A percentile compares a stretch with the other conserved stretches of the same genome.
Conservation (phyloP, 2,113 vertebrate genomes). For the Porphyrio hochstetteri region DNA sequence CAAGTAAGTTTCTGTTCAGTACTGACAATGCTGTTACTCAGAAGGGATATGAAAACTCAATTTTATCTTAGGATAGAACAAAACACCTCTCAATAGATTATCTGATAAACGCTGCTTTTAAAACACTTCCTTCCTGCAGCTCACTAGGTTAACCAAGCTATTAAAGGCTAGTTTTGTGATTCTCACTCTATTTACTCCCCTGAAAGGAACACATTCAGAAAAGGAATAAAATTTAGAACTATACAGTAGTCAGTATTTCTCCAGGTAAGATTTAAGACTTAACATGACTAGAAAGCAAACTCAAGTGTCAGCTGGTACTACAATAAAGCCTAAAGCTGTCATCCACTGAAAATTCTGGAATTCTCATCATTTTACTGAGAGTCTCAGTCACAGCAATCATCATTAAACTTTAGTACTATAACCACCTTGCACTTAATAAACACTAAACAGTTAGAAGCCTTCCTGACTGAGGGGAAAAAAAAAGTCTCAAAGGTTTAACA, state of each 20-base stretch:
- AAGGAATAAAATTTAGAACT: neutral
- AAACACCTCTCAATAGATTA: neutral
- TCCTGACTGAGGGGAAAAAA: neutral
- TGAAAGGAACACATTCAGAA: neutral
- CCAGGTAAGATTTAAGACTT: neutral
- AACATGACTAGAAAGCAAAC: neutral
- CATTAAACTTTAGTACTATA: neutral
- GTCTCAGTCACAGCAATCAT: neutral
- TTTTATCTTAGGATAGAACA: neutral
- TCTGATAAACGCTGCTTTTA: neutral
- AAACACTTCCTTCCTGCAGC: neutral
- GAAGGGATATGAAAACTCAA: neutral
- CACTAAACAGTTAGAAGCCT: neutral
- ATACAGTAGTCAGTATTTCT: neutral
- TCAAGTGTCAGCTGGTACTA: neutral
- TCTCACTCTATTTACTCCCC: neutral
- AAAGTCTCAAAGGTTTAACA: neutral
- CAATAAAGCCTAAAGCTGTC: neutral
- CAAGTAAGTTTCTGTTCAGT: neutral
- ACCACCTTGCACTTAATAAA: neutral
- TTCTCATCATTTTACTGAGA: neutral
- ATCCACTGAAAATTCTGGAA: neutral
- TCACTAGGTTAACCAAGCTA: neutral
- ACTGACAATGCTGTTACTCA: neutral
- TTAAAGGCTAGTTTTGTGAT: neutral